These are phyloP conservation scores for Phenganax marumi DNA, from an alignment of 92 coral and sea anemone species.

Conservation along the genomic window DNA sequence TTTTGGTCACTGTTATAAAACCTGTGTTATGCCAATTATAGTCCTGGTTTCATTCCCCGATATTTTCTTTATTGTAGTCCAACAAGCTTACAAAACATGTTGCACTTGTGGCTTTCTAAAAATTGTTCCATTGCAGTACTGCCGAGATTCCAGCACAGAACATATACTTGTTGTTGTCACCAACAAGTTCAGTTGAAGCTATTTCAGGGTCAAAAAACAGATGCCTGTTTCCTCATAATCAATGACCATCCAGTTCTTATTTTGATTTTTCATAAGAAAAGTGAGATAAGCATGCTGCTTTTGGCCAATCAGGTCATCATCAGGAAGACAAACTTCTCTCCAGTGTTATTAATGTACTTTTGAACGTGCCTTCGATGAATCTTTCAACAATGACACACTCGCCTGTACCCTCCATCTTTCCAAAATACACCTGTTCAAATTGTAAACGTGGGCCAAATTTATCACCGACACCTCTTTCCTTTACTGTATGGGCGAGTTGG, in stretches of 20 bases:
- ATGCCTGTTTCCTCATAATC: not conserved
- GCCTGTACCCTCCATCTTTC: not conserved
- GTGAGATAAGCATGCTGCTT: not conserved
- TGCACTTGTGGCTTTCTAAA: not conserved
- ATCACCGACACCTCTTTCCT: not conserved
- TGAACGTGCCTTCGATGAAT: not conserved
- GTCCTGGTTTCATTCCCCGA: too few species aligned
- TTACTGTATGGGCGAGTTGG: conserved; percentile 6
- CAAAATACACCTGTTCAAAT: not conserved
- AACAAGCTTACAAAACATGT: not conserved
- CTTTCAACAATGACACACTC: not conserved
- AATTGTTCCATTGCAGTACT: not conserved
- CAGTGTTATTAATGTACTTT: not conserved
- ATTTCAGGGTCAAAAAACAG: not conserved
- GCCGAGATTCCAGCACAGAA: conserved; percentile 6
- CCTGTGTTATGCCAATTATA: too few species aligned
- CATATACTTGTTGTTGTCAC: not conserved
- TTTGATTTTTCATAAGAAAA: not conserved
- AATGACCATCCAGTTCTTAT: not conserved
- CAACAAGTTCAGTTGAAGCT: not conserved
- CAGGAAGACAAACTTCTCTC: not conserved
- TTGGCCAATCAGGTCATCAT: not conserved
- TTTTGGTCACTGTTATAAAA: too few species aligned
- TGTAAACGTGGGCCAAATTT: not conserved
- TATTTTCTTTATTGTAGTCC: not conserved